Evolutionary conservation across 2,113 vertebrate species (phyloP).

Genomic region (Gallinago paraguaiae): DNA sequence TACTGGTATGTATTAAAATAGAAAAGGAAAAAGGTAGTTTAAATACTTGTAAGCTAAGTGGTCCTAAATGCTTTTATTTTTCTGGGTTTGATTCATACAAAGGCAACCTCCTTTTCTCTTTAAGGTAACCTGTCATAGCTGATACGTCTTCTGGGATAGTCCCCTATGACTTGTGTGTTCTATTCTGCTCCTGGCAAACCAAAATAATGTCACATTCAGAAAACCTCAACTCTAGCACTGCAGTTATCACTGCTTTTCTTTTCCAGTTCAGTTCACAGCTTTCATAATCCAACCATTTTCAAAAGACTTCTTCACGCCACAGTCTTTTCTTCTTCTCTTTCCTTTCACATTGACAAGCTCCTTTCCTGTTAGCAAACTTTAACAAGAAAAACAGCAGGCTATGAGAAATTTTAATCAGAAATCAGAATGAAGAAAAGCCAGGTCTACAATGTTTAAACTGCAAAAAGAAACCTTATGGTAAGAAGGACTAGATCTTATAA

Average conservation of each 20-base stretch:
- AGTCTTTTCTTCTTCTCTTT: background rate
- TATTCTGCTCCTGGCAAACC: conserved; percentile 22
- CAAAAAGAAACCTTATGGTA: background rate
- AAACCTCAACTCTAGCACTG: conserved; percentile 1
- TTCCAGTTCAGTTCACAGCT: background rate
- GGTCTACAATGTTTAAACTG: background rate
- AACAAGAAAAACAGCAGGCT: background rate
- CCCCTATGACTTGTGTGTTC: background rate
- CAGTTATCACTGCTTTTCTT: conserved; percentile 19
- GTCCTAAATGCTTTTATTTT: conserved; percentile 15
- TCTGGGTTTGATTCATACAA: background rate
- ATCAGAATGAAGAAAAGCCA: background rate
- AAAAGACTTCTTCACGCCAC: background rate
- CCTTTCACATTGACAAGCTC: background rate
- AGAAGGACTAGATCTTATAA: background rate
- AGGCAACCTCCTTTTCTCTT: background rate
- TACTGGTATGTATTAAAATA: background rate
- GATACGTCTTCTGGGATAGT: conserved; percentile 11
- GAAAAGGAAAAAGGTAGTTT: background rate
- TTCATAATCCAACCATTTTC: background rate
- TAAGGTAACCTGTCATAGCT: conserved; percentile 18
- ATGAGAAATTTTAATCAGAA: background rate
- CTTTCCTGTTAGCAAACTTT: background rate
- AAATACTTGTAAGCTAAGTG: background rate
- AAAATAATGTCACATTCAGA: conserved; percentile 45